Conservation (phyloP, 2,888 invertebrate genomes). For the Terebella lapidaria region DNA sequence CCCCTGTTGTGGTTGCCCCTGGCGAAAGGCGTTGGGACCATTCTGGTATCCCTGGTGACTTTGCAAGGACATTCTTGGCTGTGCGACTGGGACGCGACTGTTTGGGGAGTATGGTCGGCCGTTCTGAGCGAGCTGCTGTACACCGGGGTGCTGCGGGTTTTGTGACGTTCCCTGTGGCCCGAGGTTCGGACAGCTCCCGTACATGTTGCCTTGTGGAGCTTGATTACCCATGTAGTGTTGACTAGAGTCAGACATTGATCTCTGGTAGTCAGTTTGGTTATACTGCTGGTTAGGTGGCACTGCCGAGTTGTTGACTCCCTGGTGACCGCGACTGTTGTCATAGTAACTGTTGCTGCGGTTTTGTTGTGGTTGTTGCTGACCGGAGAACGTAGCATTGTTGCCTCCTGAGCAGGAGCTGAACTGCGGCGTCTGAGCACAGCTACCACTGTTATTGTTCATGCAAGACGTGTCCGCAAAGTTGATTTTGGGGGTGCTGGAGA, state of each 20-base stretch:
- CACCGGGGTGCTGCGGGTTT: background rate
- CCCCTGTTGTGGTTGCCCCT: background rate
- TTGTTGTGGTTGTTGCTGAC: background rate
- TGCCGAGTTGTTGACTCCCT: background rate
- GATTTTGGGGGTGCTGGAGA: background rate
- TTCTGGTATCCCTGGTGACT: too few relatives aligned
- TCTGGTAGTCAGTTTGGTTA: background rate
- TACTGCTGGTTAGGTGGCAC: background rate
- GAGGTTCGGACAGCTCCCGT: conserved; percentile 9
- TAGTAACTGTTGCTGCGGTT: background rate
- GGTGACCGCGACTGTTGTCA: background rate
- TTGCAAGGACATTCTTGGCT: background rate
- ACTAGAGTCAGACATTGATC: background rate
- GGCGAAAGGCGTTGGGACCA: background rate
- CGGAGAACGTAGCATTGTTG: background rate
- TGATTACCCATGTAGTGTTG: background rate
- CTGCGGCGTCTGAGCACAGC: background rate
- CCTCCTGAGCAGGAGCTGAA: background rate
- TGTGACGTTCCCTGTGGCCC: background rate
- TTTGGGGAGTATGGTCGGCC: background rate
- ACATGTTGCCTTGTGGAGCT: background rate
- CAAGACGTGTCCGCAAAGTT: background rate
- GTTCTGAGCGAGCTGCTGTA: background rate
- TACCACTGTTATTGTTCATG: background rate
- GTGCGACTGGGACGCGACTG: background rate